Conservation (phyloP, 2,113 vertebrate species). For the Cephalopterus ornatus region DNA sequence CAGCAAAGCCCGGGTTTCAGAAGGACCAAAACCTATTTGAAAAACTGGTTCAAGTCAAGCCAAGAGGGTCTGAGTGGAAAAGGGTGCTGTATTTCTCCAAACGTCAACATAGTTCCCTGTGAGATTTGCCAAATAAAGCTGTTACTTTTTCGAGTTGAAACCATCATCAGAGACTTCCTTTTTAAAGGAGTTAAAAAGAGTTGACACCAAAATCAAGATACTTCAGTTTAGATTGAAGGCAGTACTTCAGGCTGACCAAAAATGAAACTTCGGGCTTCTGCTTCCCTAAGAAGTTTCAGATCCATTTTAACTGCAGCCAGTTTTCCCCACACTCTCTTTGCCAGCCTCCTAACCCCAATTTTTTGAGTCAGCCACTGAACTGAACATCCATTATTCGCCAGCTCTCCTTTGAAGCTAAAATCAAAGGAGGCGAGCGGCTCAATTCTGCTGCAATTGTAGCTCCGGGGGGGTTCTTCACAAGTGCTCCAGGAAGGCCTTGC, state of each 20-base stretch:
- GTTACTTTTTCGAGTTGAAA: not conserved
- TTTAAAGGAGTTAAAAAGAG: not conserved
- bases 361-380: slow-evolving; percentile 7
- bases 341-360: slow-evolving; percentile 6
- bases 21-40: not conserved
- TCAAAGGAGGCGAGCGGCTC: slow-evolving; percentile 34
- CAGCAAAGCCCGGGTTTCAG: not conserved
- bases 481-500: not conserved
- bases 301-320: slow-evolving; percentile 3
- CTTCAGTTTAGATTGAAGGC: not conserved
- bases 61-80: not conserved
- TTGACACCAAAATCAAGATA: not conserved
- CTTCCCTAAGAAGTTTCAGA: not conserved
- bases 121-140: slow-evolving; percentile 36
- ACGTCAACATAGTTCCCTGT: not conserved
- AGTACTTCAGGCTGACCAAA: not conserved
- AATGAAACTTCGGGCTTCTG: not conserved
- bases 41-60: not conserved
- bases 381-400: not conserved
- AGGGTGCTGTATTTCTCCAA: not conserved
- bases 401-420: slow-evolving; percentile 48
- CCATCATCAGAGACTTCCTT: not conserved
- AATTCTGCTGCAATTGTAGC: not conserved
- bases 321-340: not conserved
- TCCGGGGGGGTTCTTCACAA: not conserved